Evolutionary conservation across 1,140 invertebrate species (phyloP), one percentile per base, ranked within the genome.

Genomic region (Pseudomyrmex pallidus): DNA sequence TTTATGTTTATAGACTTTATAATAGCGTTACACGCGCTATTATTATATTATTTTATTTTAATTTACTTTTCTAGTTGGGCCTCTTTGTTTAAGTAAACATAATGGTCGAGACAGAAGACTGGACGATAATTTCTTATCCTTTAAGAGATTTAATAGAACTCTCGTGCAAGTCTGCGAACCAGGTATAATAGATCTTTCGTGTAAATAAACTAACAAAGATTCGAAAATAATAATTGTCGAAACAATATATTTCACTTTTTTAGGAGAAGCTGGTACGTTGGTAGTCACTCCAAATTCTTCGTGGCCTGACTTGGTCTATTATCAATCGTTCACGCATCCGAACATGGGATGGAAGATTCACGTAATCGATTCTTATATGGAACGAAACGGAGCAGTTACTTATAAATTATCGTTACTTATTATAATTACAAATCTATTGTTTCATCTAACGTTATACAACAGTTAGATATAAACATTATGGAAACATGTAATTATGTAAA

Each of bases 321-420:
- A 99, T 91, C 97, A 98, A 93, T 98, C 98, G 68, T 99, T 98
- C 93, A 98, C 97, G 0, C 97, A 98, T 85, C 95, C 96, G 1
- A 98, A 98, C 90, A 98, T 98, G 97, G 98, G 98, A 22, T 98
- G 97, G 96, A 98, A 97, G 93, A 98, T 98, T 86, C 96, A 97
- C 87, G 96, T 98, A 22, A 96, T 98, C 0, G 97, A 98, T 87
- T 95, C 95, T 84, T 97, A 96, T 84, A 92, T 87, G 7, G 91
- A 86, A 80, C 35, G 35, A 0, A 93, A 78, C 63, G 48, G 12
- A 46, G 88, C 88, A 44, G 74, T 90, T 54, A 22, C 25, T 8
- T 20, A 68, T 48, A 70, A 62, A 12, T 59, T 85, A 35, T 83
- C 85, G 59, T 50, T 90, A 17, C 13, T 91, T 1, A 15, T 67